These are phyloP conservation scores for Agriopis aurantiaria DNA, from an alignment of 2,888 invertebrate species.

Conservation along the genomic window DNA sequence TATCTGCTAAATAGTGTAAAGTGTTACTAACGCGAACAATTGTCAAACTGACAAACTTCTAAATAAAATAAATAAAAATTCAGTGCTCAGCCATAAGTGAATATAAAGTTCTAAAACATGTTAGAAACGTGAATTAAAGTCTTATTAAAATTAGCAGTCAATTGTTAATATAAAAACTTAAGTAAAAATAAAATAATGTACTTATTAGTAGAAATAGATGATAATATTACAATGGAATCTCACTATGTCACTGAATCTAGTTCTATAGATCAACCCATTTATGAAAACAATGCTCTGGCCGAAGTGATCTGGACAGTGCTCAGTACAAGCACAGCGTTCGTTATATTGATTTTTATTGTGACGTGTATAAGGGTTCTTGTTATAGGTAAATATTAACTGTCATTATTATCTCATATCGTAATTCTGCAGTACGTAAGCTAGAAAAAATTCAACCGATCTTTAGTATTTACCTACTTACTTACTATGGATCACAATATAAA, in stretches of 20 bases:
- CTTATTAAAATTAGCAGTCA: not conserved
- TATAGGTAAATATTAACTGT: slow-evolving; percentile 46
- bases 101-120: not conserved
- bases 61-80: not conserved
- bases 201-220: slow-evolving; percentile 10
- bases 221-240: slow-evolving; percentile 50
- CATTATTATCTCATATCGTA: not conserved
- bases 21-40: not conserved
- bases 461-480: too few species aligned
- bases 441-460: too few species aligned
- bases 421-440: too few species aligned
- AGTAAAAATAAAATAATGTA: slow-evolving; percentile 5
- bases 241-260: slow-evolving; percentile 33
- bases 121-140: not conserved
- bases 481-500: too few species aligned
- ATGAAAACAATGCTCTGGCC: slow-evolving; percentile 24
- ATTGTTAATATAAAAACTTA: too few species aligned
- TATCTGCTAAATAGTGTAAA: not conserved
- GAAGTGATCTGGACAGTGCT: slow-evolving; percentile 51
- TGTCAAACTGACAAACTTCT: not conserved
- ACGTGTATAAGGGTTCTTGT: slow-evolving; percentile 55
- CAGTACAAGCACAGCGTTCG: slow-evolving; percentile 42
- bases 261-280: not conserved
- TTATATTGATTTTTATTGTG: slow-evolving; percentile 53
- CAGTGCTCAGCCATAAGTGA: not conserved